phyloP scores from a whole-genome alignment of 1,140 invertebrate species.

The Drosophila lacertosa region DNA sequence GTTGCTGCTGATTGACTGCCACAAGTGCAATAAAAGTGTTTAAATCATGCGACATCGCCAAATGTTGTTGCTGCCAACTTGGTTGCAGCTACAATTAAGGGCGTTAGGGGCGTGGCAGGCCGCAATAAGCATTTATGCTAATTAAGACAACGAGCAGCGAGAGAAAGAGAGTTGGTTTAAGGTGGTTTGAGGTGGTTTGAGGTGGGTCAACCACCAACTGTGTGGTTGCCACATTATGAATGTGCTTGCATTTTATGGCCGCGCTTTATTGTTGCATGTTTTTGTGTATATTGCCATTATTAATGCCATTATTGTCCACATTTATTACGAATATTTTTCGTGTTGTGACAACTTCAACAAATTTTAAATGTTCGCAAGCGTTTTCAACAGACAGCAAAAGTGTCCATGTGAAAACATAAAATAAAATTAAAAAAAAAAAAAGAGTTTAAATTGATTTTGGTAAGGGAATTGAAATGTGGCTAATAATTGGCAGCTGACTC shows the following conservation, averaged over 20 bases:
- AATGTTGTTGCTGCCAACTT: slow-evolving; percentile 21
- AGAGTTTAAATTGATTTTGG: background rate
- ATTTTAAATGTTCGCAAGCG: slow-evolving; percentile 49
- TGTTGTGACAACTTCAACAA: slow-evolving; percentile 49
- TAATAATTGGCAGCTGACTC: too few species aligned
- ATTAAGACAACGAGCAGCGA: slow-evolving; percentile 79
- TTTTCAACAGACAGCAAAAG: slow-evolving; percentile 16
- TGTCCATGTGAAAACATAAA: too few species aligned
- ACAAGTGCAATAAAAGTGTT: slow-evolving; percentile 44
- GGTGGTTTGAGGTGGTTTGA: slow-evolving; percentile 2
- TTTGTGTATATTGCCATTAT: slow-evolving; percentile 59
- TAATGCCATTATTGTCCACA: slow-evolving; percentile 67
- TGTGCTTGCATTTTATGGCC: slow-evolving; percentile 73
- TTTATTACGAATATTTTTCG: slow-evolving; percentile 59
- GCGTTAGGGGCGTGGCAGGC: slow-evolving; percentile 17
- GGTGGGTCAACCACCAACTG: slow-evolving; percentile 46
- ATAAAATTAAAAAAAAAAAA: background rate
- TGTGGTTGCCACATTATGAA: slow-evolving; percentile 46
- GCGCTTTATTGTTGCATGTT: slow-evolving; percentile 59
- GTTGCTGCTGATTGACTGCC: slow-evolving; percentile 35
- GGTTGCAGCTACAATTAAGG: slow-evolving; percentile 20
- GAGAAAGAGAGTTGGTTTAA: background rate
- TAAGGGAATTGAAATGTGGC: too few species aligned
- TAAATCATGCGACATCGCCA: slow-evolving; percentile 38
- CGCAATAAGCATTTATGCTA: slow-evolving; percentile 73